These are phyloP conservation scores for Paradoxurus hermaphroditus DNA, from an alignment of 2,113 vertebrate genomes.

Conservation along the genomic window DNA sequence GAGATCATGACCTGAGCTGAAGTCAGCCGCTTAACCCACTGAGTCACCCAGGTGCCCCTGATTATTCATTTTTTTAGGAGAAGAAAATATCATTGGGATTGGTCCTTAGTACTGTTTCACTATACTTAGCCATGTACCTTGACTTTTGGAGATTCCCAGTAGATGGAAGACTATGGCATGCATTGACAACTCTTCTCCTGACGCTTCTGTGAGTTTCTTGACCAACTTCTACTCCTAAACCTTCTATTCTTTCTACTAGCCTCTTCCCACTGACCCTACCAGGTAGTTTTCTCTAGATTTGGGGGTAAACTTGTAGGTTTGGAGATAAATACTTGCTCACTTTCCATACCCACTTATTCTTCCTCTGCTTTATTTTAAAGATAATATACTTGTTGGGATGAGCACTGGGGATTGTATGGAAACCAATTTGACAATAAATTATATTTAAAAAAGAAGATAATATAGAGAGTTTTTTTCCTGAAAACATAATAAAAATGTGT, in stretches of 20 bases:
- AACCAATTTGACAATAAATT: too few relatives aligned
- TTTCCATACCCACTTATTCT: not conserved
- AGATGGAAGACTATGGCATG: not conserved
- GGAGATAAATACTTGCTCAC: not conserved
- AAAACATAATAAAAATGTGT: not conserved
- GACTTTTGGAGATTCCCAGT: not conserved
- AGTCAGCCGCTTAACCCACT: too few relatives aligned
- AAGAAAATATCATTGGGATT: not conserved
- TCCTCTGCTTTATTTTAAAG: not conserved
- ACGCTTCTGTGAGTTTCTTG: not conserved
- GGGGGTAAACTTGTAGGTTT: not conserved
- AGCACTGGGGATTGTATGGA: too few relatives aligned
- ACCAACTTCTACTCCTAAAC: not conserved
- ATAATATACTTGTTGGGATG: too few relatives aligned
- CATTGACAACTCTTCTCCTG: not conserved
- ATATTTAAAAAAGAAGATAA: too few relatives aligned
- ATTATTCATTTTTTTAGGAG: too few relatives aligned
- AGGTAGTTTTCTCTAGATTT: not conserved
- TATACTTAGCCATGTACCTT: not conserved
- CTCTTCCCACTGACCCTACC: not conserved
- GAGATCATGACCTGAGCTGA: too few relatives aligned
- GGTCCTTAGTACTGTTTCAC: not conserved
- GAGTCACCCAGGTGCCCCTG: too few relatives aligned
- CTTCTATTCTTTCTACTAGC: not conserved
- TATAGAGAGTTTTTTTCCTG: not conserved